phyloP scores from a whole-genome alignment of 2,888 invertebrate genomes.

The Oxyteleia sp. region DNA sequence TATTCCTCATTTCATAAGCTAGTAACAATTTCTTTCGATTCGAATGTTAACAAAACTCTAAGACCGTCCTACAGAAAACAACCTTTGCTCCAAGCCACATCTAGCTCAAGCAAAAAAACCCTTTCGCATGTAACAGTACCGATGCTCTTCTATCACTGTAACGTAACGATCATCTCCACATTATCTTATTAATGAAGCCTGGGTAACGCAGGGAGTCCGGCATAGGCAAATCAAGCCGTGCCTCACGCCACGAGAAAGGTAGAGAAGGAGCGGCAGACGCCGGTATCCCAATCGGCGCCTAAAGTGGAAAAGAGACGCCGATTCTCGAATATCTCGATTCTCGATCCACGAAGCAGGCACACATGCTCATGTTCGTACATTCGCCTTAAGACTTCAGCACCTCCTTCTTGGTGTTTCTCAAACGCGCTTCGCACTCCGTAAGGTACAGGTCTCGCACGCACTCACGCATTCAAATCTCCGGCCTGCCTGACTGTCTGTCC shows the following conservation, averaged over 20 bases:
- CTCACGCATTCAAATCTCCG: constrained; percentile 73
- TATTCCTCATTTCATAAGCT: no score
- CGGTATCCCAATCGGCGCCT: constrained; percentile 25
- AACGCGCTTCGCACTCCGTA: constrained; percentile 87
- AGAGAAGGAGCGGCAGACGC: constrained; percentile 49
- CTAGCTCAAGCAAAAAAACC: constrained; percentile 5
- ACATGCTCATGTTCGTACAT: constrained; percentile 81
- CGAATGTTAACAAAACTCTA: no score
- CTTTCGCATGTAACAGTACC: neutral
- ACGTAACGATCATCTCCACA: constrained; percentile 32
- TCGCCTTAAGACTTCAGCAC: constrained; percentile 85
- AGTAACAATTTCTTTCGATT: no score
- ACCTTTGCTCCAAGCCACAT: no score
- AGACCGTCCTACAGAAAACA: no score
- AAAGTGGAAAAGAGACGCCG: constrained; percentile 73
- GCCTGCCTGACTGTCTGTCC: constrained; percentile 54
- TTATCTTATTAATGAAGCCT: constrained; percentile 52
- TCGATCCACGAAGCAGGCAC: constrained; percentile 79
- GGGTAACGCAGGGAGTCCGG: constrained; percentile 23
- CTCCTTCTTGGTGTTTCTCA: constrained; percentile 86
- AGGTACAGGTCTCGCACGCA: constrained; percentile 84
- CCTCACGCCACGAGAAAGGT: constrained; percentile 63
- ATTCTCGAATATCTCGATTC: constrained; percentile 82
- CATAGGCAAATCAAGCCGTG: constrained; percentile 56
- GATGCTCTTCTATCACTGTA: neutral